Base-by-base conservation (phyloP, 2,113 vertebrate species). In the Hylia prasina region DNA sequence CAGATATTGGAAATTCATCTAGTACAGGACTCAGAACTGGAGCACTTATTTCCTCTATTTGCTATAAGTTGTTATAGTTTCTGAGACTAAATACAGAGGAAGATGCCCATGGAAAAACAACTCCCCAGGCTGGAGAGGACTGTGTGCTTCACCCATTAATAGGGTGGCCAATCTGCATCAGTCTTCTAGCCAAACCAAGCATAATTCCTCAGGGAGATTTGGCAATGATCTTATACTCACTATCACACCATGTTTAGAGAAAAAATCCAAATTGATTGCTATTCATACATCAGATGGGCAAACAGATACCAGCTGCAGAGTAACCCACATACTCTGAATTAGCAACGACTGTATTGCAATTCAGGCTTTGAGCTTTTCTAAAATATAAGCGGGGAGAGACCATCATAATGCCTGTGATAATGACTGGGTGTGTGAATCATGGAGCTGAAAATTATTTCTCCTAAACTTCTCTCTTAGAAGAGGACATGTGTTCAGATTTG, bases 261-360 rank as follows among this genome's bases (percentile, higher is more conserved):
- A 93, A 96, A 96, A 95, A 44, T 63, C 68, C 76, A 93, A 85
- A 92, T 92, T 3, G 17, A 81, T 94, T 92, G 79, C 94, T 96
- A 93, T 97, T 96, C 95, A 87, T 87, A 37, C 75, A 95, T 95
- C 73, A 96, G 88, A 96, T 89, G 80, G 86, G 86, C 92, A 96
- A 96, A 96, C 87, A 96, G 93, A 95, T 63, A 94, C 68, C 96
- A 96, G 96, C 96, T 97, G 96, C 93, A 92, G 65, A 57, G 76
- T 94, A 68, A 45, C 93, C 90, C 92, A 93, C 96, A 92, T 96
- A 78, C 42, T 95, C 73, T 92, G 80, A 95, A 96, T 96, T 93
- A 94, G 80, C 64, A 92, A 93, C 4, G 1, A 92, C 90, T 56
- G 53, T 84, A 51, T 68, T 92, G 92, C 93, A 87, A 84, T 94